phyloP scores from a whole-genome alignment of 2,888 invertebrate genomes.

The Hecatera dysodea region DNA sequence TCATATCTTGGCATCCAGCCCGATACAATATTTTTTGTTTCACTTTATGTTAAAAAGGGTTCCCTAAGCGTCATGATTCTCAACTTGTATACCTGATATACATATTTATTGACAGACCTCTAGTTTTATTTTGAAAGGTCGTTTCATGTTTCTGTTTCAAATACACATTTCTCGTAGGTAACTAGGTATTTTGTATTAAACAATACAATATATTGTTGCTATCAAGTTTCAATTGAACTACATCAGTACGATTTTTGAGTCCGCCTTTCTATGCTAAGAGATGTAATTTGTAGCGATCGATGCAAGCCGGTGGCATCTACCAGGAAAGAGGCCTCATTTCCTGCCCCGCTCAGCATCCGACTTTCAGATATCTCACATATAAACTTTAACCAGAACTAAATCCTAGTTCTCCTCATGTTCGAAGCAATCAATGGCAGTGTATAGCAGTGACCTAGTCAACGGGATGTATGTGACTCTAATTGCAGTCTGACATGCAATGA shows the following conservation, averaged over 20 bases:
- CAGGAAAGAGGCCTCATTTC: constrained; percentile 68
- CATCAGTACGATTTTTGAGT: constrained; percentile 7
- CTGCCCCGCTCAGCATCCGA: constrained; percentile 45
- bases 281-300: constrained; percentile 18
- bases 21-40: constrained; percentile 74
- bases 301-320: constrained; percentile 58
- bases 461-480: constrained; percentile 69
- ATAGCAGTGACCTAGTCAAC: constrained; percentile 57
- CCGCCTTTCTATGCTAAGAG: not conserved
- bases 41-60: constrained; percentile 78
- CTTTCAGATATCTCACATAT: constrained; percentile 52
- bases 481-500: constrained; percentile 75
- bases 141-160: constrained; percentile 21
- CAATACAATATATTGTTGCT: not conserved
- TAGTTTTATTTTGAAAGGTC: constrained; percentile 27
- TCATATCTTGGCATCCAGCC: constrained; percentile 78
- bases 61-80: constrained; percentile 66
- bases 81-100: constrained; percentile 60
- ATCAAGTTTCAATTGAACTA: constrained; percentile 4
- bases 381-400: constrained; percentile 54
- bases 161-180: not conserved
- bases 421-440: constrained; percentile 55
- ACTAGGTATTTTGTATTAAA: not conserved
- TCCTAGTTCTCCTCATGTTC: constrained; percentile 41
- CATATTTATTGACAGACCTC: constrained; percentile 26